phyloP scores from a whole-genome alignment of 2,113 vertebrate genomes.

The Brachypteracias leptosomus region DNA sequence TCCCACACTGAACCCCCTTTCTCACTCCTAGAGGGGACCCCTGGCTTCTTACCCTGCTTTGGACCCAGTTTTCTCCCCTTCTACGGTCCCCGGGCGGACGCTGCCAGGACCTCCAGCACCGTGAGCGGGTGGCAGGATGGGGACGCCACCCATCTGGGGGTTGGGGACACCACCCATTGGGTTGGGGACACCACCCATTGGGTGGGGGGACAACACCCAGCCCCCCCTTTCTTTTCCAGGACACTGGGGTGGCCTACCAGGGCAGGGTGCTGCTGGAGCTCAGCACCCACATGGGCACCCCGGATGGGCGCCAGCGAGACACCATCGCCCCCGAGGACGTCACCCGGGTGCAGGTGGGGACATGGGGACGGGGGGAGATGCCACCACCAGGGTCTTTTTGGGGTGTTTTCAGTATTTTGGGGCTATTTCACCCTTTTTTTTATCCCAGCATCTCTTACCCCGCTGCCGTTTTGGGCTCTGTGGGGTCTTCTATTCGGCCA shows the following conservation, averaged over 20 bases:
- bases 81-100: neutral
- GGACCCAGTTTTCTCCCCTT: constrained; percentile 71
- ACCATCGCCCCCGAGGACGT: neutral
- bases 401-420: neutral
- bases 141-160: neutral
- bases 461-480: constrained; percentile 65
- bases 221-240: neutral
- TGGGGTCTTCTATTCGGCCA: constrained; percentile 73
- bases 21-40: constrained; percentile 15
- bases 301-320: neutral
- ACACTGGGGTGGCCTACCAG: constrained; percentile 29
- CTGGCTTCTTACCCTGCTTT: constrained; percentile 66
- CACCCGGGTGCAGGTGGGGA: constrained; percentile 47
- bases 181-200: too few relatives aligned
- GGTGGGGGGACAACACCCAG: too few relatives aligned
- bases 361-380: accelerated
- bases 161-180: neutral
- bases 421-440: neutral
- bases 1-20: neutral
- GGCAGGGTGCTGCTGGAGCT: constrained; percentile 74
- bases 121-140: neutral
- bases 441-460: neutral
- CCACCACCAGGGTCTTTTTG: neutral
- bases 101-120: neutral
- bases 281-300: neutral